Evolutionary conservation across 2,888 invertebrate species (phyloP), one percentile per base, ranked within the genome.

Genomic region (Enchytraeus crypticus): DNA sequence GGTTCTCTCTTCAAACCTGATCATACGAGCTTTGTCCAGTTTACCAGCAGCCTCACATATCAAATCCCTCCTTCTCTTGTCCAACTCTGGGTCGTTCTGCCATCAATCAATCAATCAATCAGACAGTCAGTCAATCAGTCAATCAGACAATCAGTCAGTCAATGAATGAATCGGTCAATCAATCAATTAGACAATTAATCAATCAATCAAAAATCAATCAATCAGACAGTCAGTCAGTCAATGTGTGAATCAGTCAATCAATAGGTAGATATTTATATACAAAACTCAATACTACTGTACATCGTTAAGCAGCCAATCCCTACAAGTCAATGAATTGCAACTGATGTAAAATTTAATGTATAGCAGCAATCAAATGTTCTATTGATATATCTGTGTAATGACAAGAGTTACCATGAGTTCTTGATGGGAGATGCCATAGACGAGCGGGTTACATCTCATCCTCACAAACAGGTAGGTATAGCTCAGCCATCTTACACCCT

Each of bases 401-500:
- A n/a, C n/a, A n/a, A n/a, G n/a, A n/a, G n/a, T 62, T 63, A 75
- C 76, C 71, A 74, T 70, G 14, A 79, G 79, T 66, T 83, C 82
- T 29, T 80, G 78, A 70, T 83, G 84, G 30, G 82, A 81, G 30
- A 88, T 80, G 23, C 88, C 88, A 76, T 90, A 90, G 1, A 83
- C 85, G 63, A 85, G 82, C 3, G 93, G 93, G 83, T 98, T 98
- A 58, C 88, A 86, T 66, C 87, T 84, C 88, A 97, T 95, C 70
- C 98, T 84, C 4, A 95, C 90, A 79, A 88, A 93, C 32, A 98
- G 82, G 76, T 98, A 97, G 0, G 97, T 96, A 76, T 97, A 98
- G 72, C 91, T 92, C 30, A 99, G 81, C 98, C 98, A 99, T 76
- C 92, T 88, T 0, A 97, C 90, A 0, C 95, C 98, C 80, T 99